Base-by-base conservation (phyloP, 2,888 invertebrate species). In the Oscheius sp. region DNA sequence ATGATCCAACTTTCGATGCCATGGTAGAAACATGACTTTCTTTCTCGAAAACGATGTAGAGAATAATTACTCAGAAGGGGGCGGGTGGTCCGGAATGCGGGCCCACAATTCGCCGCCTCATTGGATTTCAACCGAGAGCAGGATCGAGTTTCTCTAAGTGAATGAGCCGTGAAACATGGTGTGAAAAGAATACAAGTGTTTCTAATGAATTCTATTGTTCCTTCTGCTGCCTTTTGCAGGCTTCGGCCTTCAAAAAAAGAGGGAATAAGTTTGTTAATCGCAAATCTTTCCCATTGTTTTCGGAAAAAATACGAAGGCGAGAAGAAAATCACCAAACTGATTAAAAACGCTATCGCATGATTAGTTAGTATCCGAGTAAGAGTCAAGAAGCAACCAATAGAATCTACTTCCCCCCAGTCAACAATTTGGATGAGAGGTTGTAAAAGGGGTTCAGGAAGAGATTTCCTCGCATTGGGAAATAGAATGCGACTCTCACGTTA, bases 11-110 rank as follows among this genome's bases (percentile, higher is more conserved):
- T 44, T 59, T 22, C 41, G 59, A 44, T 59, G 41, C 59, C 41
- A 59, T 59, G 44, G 59, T 4, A 59, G 59, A 26, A 59, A 59
- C 59, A 59, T 59, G 41, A 26, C 41, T 14, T 26, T 38, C 38
- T 20, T 22, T 4, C 54, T 24, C 50, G 20, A 54, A 54, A 54
- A 17, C 41, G 24, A 41, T n/a, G 30, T 28, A 26, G 59, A 24
- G 59, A 59, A 59, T 44, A 59, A 59, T 59, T 59, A 59, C 59
- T 59, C 59, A 59, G 59, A 59, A 59, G 59, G 41, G n/a, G 59
- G 59, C 44, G 59, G 59, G 59, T 59, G 44, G 44, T 59, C 59
- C 59, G 59, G 59, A 41, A 59, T 59, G 59, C 26, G 26, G 59
- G 44, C n/a, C 41, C 59, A 44, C 44, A 59, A 59, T 59, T 59